These are phyloP conservation scores for Semicossyphus pulcher DNA, from an alignment of 2,113 vertebrate genomes.

Conservation along the genomic window DNA sequence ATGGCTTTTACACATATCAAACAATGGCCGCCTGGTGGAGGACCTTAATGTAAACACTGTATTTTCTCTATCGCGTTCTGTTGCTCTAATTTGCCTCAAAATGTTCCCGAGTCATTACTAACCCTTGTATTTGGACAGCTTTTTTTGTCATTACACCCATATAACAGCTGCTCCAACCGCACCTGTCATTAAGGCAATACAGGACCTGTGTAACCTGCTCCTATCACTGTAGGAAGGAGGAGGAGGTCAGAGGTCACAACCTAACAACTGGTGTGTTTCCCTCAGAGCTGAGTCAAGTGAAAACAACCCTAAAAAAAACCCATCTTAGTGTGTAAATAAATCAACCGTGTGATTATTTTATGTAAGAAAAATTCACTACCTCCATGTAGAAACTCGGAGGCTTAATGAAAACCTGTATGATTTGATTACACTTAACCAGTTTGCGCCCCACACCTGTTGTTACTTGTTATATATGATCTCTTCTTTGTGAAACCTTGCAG, in stretches of 20 bases:
- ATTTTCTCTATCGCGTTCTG: not conserved
- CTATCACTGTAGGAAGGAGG: slow-evolving; percentile 2
- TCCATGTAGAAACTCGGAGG: no score
- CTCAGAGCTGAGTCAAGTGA: not conserved
- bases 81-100: not conserved
- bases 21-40: slow-evolving; percentile 29
- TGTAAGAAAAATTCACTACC: not conserved
- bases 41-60: slow-evolving; percentile 24
- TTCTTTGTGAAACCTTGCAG: not conserved
- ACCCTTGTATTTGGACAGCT: slow-evolving; percentile 9
- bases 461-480: slow-evolving; percentile 24
- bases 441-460: slow-evolving; percentile 44
- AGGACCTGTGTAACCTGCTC: slow-evolving; percentile 59
- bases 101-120: not conserved
- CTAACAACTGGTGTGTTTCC: slow-evolving; percentile 32
- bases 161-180: slow-evolving; percentile 49
- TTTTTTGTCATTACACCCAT: slow-evolving; percentile 21
- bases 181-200: slow-evolving; percentile 49
- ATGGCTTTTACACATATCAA: slow-evolving; percentile 35
- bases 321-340: no score
- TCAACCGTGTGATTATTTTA: not conserved
- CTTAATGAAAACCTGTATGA: no score
- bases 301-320: no score
- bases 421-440: no score
- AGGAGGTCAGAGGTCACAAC: slow-evolving; percentile 45